Conservation (phyloP, 1,140 invertebrate species). For the Drosophila nigromelanica region DNA sequence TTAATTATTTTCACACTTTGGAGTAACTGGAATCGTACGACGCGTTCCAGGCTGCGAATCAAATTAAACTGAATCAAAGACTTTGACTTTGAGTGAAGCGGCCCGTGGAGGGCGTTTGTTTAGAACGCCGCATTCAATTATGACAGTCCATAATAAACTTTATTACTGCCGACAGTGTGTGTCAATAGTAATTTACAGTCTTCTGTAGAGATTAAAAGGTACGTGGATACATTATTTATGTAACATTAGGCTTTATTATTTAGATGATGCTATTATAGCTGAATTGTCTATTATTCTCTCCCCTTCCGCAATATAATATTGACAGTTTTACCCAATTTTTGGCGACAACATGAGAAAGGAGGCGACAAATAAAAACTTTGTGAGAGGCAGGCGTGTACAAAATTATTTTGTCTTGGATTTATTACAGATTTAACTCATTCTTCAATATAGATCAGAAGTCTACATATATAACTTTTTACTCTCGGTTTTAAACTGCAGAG, state of each 20-base stretch:
- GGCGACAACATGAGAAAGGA: no score
- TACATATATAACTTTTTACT: no score
- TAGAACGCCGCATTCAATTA: constrained; percentile 47
- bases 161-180: constrained; percentile 37
- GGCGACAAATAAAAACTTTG: no score
- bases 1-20: constrained; percentile 44
- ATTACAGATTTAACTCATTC: no score
- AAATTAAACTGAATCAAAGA: constrained; percentile 44
- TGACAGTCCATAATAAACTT: constrained; percentile 42
- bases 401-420: no score
- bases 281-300: no score
- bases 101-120: constrained; percentile 43
- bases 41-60: constrained; percentile 32
- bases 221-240: not conserved
- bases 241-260: not conserved
- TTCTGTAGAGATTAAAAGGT: not conserved
- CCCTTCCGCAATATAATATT: no score
- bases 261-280: not conserved
- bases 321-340: no score
- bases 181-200: constrained; percentile 33
- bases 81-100: constrained; percentile 43
- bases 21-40: not conserved
- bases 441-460: no score
- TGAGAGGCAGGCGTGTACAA: no score
- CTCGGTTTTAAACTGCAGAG: no score